A percentile compares a stretch with the other conserved stretches of the same genome.
These are phyloP conservation scores for Sus cebifrons DNA, from an alignment of 2,797 vertebrate genomes.

Conservation along the genomic window DNA sequence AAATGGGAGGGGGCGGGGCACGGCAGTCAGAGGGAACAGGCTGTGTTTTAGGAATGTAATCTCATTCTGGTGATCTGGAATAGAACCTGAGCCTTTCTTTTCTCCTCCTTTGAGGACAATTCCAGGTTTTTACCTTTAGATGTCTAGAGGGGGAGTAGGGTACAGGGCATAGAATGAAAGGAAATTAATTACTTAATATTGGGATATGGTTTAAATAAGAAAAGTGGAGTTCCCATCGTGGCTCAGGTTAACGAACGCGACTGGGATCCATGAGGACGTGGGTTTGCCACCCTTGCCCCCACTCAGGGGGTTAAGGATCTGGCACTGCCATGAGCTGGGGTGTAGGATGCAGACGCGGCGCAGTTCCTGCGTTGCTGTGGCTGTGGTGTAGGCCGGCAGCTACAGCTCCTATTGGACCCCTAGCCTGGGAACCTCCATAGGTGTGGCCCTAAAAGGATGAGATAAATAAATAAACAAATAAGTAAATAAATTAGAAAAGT, in stretches of 20 bases:
- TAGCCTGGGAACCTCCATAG: too few species aligned
- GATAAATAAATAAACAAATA: too few species aligned
- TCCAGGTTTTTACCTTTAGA: background rate
- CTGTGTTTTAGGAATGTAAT: background rate
- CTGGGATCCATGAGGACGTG: too few species aligned
- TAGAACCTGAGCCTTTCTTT: background rate
- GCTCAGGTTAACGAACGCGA: too few species aligned
- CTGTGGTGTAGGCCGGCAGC: too few species aligned
- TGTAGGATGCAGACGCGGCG: too few species aligned
- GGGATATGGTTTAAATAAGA: background rate
- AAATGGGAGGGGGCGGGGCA: background rate
- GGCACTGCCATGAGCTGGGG: too few species aligned
- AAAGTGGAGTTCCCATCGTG: background rate
- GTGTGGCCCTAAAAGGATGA: too few species aligned
- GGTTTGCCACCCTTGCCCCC: too few species aligned
- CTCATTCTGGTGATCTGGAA: background rate
- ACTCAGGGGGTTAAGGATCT: too few species aligned
- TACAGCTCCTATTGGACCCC: too few species aligned
- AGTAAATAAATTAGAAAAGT: background rate
- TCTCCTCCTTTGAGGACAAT: background rate
- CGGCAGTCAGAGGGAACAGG: background rate
- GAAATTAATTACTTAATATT: constrained; percentile 21
- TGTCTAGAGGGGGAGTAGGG: background rate
- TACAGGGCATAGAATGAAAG: background rate
- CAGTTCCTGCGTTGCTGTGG: too few species aligned